phyloP scores from a whole-genome alignment of 2,797 vertebrate genomes.

The Sebastes iracundus region DNA sequence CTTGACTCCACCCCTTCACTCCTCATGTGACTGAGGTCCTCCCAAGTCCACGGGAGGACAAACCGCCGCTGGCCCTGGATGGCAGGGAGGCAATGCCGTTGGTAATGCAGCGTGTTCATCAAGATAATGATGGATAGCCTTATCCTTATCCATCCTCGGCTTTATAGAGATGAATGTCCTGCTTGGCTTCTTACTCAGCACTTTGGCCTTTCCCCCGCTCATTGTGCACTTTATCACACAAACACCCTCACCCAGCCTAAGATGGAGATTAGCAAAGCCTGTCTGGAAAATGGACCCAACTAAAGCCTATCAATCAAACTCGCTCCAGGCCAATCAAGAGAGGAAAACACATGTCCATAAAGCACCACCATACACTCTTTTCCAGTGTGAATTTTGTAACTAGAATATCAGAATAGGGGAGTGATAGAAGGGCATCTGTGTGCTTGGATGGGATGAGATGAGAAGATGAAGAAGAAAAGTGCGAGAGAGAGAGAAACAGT shows the following conservation, averaged over 20 bases:
- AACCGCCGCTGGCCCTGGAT: slow-evolving; percentile 68
- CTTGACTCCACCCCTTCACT: not conserved
- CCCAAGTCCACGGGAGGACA: slow-evolving; percentile 78
- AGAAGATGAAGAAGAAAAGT: slow-evolving; percentile 28
- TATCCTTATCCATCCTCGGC: slow-evolving; percentile 63
- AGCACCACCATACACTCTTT: not conserved
- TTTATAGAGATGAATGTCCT: slow-evolving; percentile 85
- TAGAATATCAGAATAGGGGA: slow-evolving; percentile 62
- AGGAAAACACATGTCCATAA: slow-evolving; percentile 32
- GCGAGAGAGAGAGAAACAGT: slow-evolving; percentile 11
- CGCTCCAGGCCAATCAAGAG: slow-evolving; percentile 36
- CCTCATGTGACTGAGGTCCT: slow-evolving; percentile 62
- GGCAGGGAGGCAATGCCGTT: slow-evolving; percentile 69
- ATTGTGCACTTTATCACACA: slow-evolving; percentile 78
- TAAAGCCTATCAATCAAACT: slow-evolving; percentile 82
- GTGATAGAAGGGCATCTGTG: not conserved
- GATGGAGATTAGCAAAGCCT: slow-evolving; percentile 81
- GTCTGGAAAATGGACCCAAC: slow-evolving; percentile 81
- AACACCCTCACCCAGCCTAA: slow-evolving; percentile 72
- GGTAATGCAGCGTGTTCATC: slow-evolving; percentile 79
- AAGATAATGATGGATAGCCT: slow-evolving; percentile 87
- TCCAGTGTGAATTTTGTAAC: slow-evolving; percentile 72
- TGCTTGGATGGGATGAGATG: slow-evolving; percentile 9
- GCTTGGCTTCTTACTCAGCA: slow-evolving; percentile 86
- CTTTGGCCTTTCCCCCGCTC: slow-evolving; percentile 73